A percentile compares a stretch with the other conserved stretches of the same genome.
Conservation (phyloP, 2,113 vertebrate species). For the Orientallactaga bullata region DNA sequence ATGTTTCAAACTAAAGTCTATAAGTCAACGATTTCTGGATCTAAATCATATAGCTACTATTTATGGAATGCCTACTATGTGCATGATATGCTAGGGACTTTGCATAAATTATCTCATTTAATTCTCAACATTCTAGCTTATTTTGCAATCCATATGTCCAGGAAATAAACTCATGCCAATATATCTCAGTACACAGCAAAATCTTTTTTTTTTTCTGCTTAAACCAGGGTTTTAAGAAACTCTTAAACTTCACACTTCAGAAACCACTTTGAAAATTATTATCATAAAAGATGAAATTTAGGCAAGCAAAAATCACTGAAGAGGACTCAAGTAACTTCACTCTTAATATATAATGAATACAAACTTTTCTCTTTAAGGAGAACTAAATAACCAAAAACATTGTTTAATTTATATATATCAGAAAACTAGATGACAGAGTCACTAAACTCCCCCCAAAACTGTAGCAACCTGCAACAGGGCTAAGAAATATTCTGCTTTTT, state of each 20-base stretch:
- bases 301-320: conserved; percentile 33
- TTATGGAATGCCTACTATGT: conserved; percentile 78
- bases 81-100: conserved; percentile 69
- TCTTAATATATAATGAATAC: neutral
- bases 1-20: conserved; percentile 46
- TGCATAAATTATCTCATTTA: conserved; percentile 79
- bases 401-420: neutral
- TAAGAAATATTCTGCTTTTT: neutral
- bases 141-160: conserved; percentile 78
- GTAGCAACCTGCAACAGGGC: neutral
- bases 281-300: conserved; percentile 57
- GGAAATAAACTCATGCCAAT: conserved; percentile 75
- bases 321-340: neutral
- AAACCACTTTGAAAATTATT: conserved; percentile 61
- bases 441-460: neutral
- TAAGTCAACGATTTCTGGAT: conserved; percentile 68
- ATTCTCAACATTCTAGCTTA: conserved; percentile 65
- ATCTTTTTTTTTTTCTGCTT: conserved; percentile 58
- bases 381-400: neutral
- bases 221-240: conserved; percentile 67
- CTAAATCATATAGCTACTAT: conserved; percentile 65
- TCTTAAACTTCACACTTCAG: conserved; percentile 56
- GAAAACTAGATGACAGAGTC: neutral
- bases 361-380: neutral
- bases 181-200: conserved; percentile 63